Conservation (phyloP, 92 coral and sea anemone species). For the Blastomussa wellsi region DNA sequence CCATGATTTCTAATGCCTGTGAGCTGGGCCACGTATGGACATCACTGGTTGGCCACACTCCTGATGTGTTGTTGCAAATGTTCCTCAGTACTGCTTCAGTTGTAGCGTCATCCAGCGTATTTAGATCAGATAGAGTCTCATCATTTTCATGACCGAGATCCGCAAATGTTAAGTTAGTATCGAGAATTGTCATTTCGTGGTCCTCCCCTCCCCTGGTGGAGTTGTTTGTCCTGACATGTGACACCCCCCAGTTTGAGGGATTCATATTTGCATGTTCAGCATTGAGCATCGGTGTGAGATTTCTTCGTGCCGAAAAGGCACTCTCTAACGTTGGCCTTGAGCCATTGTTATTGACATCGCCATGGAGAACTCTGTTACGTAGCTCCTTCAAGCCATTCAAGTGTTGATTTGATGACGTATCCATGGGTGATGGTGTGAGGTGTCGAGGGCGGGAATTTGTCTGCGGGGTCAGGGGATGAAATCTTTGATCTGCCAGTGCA, state of each 20-base stretch:
- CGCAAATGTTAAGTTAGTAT: conserved; percentile 81
- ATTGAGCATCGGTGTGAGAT: conserved; percentile 78
- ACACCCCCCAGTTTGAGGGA: conserved; percentile 48
- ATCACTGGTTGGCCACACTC: conserved; percentile 90
- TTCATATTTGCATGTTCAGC: conserved; percentile 68
- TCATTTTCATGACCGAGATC: conserved; percentile 80
- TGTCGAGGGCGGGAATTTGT: conserved; percentile 81
- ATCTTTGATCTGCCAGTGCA: conserved; percentile 70
- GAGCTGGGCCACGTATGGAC: conserved; percentile 59
- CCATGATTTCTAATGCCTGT: conserved; percentile 86
- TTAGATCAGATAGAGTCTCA: conserved; percentile 73
- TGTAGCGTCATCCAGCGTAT: conserved; percentile 84
- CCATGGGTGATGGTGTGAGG: conserved; percentile 83
- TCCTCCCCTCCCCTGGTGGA: conserved; percentile 69
- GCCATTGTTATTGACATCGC: conserved; percentile 97
- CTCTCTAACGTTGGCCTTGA: conserved; percentile 75
- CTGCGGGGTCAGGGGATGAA: conserved; percentile 99
- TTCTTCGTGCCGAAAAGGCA: conserved; percentile 87
- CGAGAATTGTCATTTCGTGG: conserved; percentile 86
- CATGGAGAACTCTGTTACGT: conserved; percentile 93
- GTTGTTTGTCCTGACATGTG: conserved; percentile 50
- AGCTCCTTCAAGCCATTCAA: conserved; percentile 92
- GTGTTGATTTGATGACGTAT: conserved; percentile 74
- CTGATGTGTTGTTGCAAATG: conserved; percentile 91
- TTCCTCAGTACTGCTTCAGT: conserved; percentile 85